These are phyloP conservation scores for Aldabrachelys gigantea DNA, from an alignment of 2,113 vertebrate species.

Conservation along the genomic window DNA sequence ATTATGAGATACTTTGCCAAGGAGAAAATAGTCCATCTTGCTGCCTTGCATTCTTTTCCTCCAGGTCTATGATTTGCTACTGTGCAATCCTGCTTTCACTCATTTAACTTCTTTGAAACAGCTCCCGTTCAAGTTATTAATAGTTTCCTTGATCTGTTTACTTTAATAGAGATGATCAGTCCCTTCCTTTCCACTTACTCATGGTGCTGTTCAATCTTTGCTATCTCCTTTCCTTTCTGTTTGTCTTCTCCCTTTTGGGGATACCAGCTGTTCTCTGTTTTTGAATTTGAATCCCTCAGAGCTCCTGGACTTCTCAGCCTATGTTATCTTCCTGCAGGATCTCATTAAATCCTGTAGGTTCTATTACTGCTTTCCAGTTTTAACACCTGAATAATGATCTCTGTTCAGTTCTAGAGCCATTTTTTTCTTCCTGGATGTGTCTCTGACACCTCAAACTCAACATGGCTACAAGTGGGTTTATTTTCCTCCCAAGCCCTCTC, in stretches of 20 bases:
- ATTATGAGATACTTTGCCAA: not conserved
- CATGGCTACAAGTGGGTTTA: not conserved
- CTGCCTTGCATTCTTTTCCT: not conserved
- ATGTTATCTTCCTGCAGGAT: not conserved
- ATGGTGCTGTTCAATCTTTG: not conserved
- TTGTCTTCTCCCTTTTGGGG: not conserved
- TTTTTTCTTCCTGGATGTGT: not conserved
- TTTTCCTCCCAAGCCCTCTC: not conserved
- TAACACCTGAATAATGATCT: not conserved
- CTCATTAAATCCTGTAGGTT: rapidly evolving
- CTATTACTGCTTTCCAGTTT: not conserved
- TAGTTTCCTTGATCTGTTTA: not conserved
- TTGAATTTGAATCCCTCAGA: not conserved
- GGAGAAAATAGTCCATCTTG: not conserved
- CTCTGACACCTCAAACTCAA: not conserved
- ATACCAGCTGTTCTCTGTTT: not conserved
- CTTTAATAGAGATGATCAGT: not conserved
- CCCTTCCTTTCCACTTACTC: not conserved
- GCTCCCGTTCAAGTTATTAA: not conserved
- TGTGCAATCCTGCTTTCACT: not conserved
- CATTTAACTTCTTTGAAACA: not conserved
- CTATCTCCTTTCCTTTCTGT: not conserved
- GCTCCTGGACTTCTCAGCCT: not conserved
- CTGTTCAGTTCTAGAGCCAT: not conserved
- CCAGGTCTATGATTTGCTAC: not conserved